Base-by-base conservation (phyloP, 2,888 invertebrate species). In the Pterostichus niger region DNA sequence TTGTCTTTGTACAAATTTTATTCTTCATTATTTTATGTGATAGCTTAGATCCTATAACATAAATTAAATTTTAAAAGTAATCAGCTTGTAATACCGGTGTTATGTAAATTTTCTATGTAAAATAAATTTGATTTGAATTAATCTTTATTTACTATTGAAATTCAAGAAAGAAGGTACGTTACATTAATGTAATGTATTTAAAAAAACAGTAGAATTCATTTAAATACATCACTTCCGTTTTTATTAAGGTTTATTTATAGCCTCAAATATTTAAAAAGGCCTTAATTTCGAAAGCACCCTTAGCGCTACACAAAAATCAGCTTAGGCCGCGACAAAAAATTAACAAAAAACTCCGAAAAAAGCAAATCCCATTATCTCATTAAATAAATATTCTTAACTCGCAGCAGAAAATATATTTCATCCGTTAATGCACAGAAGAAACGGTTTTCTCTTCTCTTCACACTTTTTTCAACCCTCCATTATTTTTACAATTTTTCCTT, bases 361-460 rank as follows among this genome's bases (percentile, higher is more conserved):
- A 35, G 44, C 15, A 77, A 77, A 77, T 77, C 15, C 35, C 15
- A 77, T 56, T 71, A 71, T 71, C 71, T 71, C 40, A 35, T 40
- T 54, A 35, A 35, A 77, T 77, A 77, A 56, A 77, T 77, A 56
- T 77, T 77, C 33, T 11, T n/a, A 71, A 40, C 35, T 40, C 35
- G 10, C 54, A 13, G 13, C 52, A 33, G 49, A 52, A 54, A 35
- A 35, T 35, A 77, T 77, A 54, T 77, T 56, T 77, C 54, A 56
- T 35, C 56, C 17, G 17, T 52, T 77, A 31, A 77, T 54, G 76
- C 6, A 33, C 35, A 56, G 6, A 56, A 77, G 33, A 54, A 54
- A 54, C 35, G 33, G 54, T 56, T 77, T 52, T 33, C 7, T 24
- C 33, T 7, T 7, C 71, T 17, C 17, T 44, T 73, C 73, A 9